Base-by-base conservation (phyloP, 2,113 vertebrate species). In the Petroica traversi region DNA sequence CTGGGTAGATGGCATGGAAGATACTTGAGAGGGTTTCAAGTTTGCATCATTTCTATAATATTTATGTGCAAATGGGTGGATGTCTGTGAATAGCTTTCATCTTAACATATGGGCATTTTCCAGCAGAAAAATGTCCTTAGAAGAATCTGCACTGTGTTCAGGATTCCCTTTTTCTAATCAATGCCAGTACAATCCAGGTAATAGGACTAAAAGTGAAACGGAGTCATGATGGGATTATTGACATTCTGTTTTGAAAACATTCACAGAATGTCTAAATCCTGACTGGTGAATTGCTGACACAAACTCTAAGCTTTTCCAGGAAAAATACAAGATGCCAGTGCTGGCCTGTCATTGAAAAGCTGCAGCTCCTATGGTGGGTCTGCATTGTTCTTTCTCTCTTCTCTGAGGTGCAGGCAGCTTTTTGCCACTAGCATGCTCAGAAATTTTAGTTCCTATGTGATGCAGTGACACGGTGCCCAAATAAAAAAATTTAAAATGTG, bases 151-250 rank as follows among this genome's bases (percentile, higher is more conserved):
- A 9, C 14, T 49, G 26, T n/a, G 15, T 66, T 95, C 71, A 94
- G 55, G n/a, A 55, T 86, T 92, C 86, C 38, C 20, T 68, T 66
- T 86, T 89, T 73, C 41, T 75, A 75, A 93, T 85, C 85, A 89
- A 62, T 83, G 51, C 23, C 51, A 66, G 23, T 76, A 22, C 38
- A 80, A 73, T 78, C 48, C 85, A 91, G 64, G 81, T 88, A 72
- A 85, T 72, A 89, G 76, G 58, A 82, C 78, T 92, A 78, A 72
- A 92, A 94, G 26, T 77, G 75, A 72, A 92, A 78, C 88, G 59
- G 59, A 93, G 61, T 92, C 64, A n/a, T 74, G 90, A 93, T 66
- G 34, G 69, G 64, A 91, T 91, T 93, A 94, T 93, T 84, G 90
- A 63, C 64, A 58, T 88, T 86, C 45, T 55, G 29, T 80, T 95